These are phyloP conservation scores for Mormyrops boulengeri DNA, from an alignment of 2,797 vertebrate species.

Conservation along the genomic window DNA sequence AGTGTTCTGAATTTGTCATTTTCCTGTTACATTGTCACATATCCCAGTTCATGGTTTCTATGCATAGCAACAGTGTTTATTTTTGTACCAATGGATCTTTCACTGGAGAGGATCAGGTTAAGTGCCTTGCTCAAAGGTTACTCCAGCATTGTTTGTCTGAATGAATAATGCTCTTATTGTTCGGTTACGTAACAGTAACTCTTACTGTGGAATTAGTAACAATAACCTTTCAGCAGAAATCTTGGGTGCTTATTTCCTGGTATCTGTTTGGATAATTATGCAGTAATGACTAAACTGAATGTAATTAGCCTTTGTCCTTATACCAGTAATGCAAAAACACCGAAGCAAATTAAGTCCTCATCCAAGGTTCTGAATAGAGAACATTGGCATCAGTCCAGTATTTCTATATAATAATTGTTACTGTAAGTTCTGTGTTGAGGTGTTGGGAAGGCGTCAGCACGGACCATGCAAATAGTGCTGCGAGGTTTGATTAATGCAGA, in stretches of 20 bases:
- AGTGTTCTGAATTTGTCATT: background rate
- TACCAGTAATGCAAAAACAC: background rate
- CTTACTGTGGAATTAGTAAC: background rate
- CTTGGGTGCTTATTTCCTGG: background rate
- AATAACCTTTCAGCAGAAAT: background rate
- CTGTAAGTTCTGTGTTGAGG: background rate
- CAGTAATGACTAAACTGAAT: constrained; percentile 1
- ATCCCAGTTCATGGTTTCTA: background rate
- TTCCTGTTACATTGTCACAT: background rate
- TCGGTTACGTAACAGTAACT: background rate
- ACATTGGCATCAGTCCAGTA: background rate
- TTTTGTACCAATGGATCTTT: background rate
- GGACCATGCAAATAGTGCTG: background rate
- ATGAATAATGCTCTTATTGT: background rate
- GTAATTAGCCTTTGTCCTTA: background rate
- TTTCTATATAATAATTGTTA: background rate
- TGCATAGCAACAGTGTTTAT: background rate
- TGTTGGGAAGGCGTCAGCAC: background rate
- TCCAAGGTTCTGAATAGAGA: background rate
- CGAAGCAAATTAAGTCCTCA: background rate
- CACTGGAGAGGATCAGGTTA: background rate
- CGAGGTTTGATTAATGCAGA: background rate
- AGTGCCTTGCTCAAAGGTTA: background rate
- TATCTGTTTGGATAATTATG: background rate
- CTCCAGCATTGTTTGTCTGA: background rate